phyloP scores from a whole-genome alignment of 2,797 vertebrate species.

The Tenualosa ilisha region DNA sequence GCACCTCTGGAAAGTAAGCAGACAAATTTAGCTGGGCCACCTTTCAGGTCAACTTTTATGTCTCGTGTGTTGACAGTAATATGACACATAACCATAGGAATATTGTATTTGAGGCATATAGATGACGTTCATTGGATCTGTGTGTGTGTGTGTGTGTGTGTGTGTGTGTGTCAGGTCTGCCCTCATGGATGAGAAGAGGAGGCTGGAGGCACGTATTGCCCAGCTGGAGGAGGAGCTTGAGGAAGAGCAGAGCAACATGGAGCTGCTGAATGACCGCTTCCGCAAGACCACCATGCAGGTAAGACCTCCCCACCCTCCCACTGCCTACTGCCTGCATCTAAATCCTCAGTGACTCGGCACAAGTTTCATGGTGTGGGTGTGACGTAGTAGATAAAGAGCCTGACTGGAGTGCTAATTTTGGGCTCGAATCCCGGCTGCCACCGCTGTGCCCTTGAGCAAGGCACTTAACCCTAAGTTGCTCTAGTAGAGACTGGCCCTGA shows the following conservation, averaged over 20 bases:
- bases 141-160: not conserved
- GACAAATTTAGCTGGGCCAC: no score
- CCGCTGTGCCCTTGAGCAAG: no score
- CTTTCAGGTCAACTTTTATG: no score
- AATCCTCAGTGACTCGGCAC: not conserved
- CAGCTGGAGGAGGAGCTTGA: constrained; percentile 98
- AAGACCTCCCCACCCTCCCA: not conserved
- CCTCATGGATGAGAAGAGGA: constrained; percentile 94
- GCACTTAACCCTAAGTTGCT: no score
- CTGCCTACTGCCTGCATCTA: not conserved
- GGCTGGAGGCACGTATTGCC: constrained; percentile 91
- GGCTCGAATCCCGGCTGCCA: no score
- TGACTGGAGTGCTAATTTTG: no score
- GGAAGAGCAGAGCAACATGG: constrained; percentile 97
- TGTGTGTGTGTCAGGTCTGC: constrained; percentile 78
- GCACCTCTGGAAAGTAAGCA: constrained; percentile 93
- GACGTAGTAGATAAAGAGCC: no score
- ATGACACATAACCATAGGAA: not conserved
- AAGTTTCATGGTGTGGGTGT: not conserved
- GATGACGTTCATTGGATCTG: not conserved
- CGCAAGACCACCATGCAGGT: constrained; percentile 95
- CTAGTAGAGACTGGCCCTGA: no score
- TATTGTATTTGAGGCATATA: no score
- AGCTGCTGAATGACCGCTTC: constrained; percentile 96
- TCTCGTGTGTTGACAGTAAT: not conserved